These are phyloP conservation scores for Drosophila ambigua DNA, from an alignment of 1,140 invertebrate genomes.

Conservation along the genomic window DNA sequence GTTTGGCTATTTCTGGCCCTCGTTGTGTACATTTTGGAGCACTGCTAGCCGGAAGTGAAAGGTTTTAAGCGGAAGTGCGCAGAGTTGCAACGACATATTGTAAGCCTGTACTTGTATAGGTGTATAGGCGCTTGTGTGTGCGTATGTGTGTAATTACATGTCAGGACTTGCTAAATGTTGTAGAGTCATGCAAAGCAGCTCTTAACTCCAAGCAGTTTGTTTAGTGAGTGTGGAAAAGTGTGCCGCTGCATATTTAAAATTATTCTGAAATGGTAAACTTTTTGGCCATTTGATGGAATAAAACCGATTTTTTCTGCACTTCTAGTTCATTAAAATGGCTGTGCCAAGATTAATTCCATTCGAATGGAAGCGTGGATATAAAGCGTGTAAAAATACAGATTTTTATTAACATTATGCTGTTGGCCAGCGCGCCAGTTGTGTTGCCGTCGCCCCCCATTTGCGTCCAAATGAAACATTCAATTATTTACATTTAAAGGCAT, in stretches of 20 bases:
- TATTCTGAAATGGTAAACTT: constrained; percentile 21
- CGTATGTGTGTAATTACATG: constrained; percentile 65
- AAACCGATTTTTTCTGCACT: background rate
- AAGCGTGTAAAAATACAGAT: constrained; percentile 21
- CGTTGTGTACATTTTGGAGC: constrained; percentile 55
- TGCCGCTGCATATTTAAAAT: constrained; percentile 25
- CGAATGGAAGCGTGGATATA: constrained; percentile 21
- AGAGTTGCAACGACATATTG: constrained; percentile 63
- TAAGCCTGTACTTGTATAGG: background rate
- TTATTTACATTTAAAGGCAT: constrained; percentile 66
- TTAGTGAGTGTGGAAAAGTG: constrained; percentile 44
- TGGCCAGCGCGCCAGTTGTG: no score
- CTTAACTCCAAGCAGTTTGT: constrained; percentile 58
- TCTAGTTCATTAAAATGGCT: constrained; percentile 10
- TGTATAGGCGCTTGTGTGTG: background rate
- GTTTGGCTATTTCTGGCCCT: constrained; percentile 54
- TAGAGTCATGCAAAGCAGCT: constrained; percentile 49
- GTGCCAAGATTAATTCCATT: constrained; percentile 46
- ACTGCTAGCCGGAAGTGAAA: constrained; percentile 68
- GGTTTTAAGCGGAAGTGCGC: constrained; percentile 76
- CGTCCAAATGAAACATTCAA: constrained; percentile 43
- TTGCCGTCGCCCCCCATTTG: background rate
- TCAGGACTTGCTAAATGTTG: constrained; percentile 57
- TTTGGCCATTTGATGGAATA: background rate
- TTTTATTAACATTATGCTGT: constrained; percentile 15